Percentiles rank a stretch among this genome's conserved stretches.
Conservation (phyloP, 2,113 vertebrate genomes). For the Phaethornis superciliosus region DNA sequence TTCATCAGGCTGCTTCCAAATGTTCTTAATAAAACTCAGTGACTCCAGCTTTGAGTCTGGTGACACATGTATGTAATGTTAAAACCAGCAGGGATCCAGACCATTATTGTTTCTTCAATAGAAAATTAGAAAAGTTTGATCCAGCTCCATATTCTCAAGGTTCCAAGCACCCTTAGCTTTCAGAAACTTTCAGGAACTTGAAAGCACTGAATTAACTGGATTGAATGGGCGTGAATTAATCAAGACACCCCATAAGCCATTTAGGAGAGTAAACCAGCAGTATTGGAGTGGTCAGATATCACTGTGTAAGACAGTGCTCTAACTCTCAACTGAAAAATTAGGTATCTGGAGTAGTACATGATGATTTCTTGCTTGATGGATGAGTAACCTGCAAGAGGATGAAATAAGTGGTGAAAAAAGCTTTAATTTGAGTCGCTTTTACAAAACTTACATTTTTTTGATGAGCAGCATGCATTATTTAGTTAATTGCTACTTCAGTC, state of each 20-base stretch:
- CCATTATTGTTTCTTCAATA: background rate
- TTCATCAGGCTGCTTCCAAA: background rate
- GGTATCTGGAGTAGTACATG: background rate
- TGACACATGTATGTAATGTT: background rate
- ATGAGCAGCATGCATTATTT: slow-evolving; percentile 44
- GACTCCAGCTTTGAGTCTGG: background rate
- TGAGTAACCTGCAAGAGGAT: background rate
- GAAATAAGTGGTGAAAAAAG: background rate
- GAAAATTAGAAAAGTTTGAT: background rate
- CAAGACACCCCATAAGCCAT: background rate
- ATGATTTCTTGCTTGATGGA: background rate
- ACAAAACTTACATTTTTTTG: slow-evolving; percentile 9
- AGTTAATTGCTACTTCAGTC: slow-evolving; percentile 38
- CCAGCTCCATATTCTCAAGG: background rate
- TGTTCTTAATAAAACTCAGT: background rate
- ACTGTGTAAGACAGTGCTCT: background rate
- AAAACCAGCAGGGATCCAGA: background rate
- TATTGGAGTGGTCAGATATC: background rate
- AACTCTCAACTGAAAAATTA: background rate
- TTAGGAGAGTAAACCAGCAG: background rate
- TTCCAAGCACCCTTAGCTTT: background rate
- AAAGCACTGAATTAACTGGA: slow-evolving; percentile 11
- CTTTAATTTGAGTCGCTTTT: background rate
- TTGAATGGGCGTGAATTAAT: slow-evolving; percentile 20
- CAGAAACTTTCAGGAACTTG: background rate